phyloP scores from a whole-genome alignment of 2,797 vertebrate species.

The Tolypeutes matacus region DNA sequence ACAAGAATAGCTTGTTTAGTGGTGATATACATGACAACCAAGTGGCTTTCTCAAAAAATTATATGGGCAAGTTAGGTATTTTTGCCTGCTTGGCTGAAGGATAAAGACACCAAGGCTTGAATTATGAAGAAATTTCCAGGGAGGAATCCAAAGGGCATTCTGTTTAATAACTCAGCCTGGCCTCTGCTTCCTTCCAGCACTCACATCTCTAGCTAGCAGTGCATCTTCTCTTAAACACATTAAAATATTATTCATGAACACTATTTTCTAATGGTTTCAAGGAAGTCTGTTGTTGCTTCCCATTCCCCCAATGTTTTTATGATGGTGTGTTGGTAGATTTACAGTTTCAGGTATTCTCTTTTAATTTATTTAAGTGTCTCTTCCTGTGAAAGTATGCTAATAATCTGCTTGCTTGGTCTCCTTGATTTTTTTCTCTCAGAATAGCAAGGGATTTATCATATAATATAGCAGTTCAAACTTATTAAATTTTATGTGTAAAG shows the following conservation, averaged over 20 bases:
- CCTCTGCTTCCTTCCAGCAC: neutral
- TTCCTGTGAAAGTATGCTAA: no score
- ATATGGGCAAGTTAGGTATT: neutral
- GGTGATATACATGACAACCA: neutral
- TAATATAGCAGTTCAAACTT: no score
- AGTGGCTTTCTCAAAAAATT: slow-evolving; percentile 60
- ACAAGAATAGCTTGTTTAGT: neutral
- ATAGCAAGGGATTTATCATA: no score
- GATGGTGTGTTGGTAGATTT: neutral
- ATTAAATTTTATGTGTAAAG: no score
- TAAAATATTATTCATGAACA: slow-evolving; percentile 11
- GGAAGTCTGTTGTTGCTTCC: neutral
- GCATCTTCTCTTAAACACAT: neutral
- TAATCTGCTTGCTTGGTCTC: no score
- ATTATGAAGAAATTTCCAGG: slow-evolving; percentile 19
- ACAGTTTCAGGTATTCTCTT: neutral
- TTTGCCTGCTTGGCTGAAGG: neutral
- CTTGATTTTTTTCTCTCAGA: no score
- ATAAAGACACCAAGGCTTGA: neutral
- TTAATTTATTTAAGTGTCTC: no score
- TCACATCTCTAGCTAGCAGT: neutral
- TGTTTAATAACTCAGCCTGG: neutral
- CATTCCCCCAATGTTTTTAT: neutral
- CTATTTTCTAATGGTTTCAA: slow-evolving; percentile 5
- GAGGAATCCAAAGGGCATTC: neutral